phyloP scores from a whole-genome alignment of 1,140 invertebrate species.

The Maniola jurtina region DNA sequence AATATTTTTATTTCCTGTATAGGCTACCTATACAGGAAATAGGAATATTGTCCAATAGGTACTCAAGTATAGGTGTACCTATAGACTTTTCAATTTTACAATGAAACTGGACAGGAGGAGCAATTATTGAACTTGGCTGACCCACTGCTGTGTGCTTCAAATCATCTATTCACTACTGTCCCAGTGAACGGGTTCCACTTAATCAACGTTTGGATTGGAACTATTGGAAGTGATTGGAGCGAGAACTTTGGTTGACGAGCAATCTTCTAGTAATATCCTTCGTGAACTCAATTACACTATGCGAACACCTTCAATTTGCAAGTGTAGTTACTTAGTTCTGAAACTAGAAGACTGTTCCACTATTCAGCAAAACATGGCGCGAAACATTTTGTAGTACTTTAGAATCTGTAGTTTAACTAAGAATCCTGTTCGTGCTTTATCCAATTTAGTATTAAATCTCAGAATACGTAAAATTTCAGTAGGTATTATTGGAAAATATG shows the following conservation, averaged over 20 bases:
- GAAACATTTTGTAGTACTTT: not conserved
- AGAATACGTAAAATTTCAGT: too few species aligned
- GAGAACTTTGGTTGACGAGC: constrained; percentile 62
- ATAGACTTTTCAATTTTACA: too few species aligned
- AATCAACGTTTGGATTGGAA: constrained; percentile 61
- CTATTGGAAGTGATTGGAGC: constrained; percentile 63
- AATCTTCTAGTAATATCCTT: constrained; percentile 74
- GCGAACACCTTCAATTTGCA: constrained; percentile 13
- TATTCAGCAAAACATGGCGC: not conserved
- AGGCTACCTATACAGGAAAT: too few species aligned
- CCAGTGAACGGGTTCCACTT: constrained; percentile 68
- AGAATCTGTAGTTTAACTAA: too few species aligned
- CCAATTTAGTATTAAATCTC: too few species aligned
- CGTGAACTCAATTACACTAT: constrained; percentile 65
- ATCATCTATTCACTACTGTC: constrained; percentile 35
- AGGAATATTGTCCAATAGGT: too few species aligned
- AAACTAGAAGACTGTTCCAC: not conserved
- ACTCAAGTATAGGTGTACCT: too few species aligned
- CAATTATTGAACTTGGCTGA: not conserved
- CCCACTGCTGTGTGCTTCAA: not conserved
- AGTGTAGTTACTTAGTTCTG: not conserved
- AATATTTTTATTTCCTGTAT: too few species aligned
- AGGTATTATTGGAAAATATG: too few species aligned
- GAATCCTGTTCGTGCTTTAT: too few species aligned
- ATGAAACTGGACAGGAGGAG: not conserved